phyloP scores from a whole-genome alignment of 2,113 vertebrate species.

The Salvelinus sp. region DNA sequence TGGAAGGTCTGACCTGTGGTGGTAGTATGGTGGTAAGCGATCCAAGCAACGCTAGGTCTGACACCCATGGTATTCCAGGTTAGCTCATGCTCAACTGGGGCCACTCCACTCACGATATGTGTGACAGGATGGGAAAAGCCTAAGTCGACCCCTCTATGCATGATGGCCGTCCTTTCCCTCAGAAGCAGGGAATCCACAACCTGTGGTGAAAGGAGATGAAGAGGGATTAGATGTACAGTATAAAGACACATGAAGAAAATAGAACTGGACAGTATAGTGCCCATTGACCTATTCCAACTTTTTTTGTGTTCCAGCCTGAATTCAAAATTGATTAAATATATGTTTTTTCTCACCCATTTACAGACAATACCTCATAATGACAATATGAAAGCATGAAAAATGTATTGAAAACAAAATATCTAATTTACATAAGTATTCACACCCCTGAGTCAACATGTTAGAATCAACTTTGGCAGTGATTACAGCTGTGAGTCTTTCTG shows the following conservation, averaged over 20 bases:
- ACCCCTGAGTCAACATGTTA: too few species aligned
- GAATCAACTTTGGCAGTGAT: too few species aligned
- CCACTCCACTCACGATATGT: conserved; percentile 20
- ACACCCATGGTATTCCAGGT: neutral
- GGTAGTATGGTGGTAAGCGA: conserved; percentile 2
- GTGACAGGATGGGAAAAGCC: neutral
- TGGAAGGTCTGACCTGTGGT: conserved; percentile 15
- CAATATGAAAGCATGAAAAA: neutral
- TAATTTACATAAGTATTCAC: too few species aligned
- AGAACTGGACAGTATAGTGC: neutral
- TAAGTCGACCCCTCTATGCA: neutral
- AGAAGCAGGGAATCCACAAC: conserved; percentile 8
- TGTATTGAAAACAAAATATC: too few species aligned
- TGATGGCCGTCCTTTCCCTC: neutral
- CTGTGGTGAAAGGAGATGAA: conserved; percentile 25
- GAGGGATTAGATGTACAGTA: neutral
- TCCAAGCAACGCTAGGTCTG: conserved; percentile 8
- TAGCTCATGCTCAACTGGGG: neutral
- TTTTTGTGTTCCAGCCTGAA: too few species aligned
- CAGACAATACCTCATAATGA: too few species aligned
- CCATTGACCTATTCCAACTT: too few species aligned
- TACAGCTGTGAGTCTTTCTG: too few species aligned
- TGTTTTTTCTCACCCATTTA: too few species aligned
- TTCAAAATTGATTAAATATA: too few species aligned
- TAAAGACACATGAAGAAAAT: neutral